Base-by-base conservation (phyloP, 2,888 invertebrate genomes). In the Patella pellucida region DNA sequence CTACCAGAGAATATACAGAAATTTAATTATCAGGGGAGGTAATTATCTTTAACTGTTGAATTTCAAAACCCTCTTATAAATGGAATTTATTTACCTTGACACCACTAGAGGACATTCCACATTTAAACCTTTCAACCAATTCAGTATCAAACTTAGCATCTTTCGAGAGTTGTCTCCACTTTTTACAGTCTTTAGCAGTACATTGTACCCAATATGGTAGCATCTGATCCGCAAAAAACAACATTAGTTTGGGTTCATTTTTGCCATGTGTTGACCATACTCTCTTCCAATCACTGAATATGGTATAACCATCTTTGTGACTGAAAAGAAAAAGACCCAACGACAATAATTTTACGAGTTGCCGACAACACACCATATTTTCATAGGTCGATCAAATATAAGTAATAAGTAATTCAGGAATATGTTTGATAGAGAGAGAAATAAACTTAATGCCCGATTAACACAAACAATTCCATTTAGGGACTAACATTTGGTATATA, bases 191-290 rank as follows among this genome's bases (percentile, higher is more conserved):
- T 2, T 72, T 72, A 15, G 78, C 69, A 14, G 81, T 87, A 83
- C 92, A 92, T 80, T 89, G 87, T 16, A 89, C 82, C 92, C 92
- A 92, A 83, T 86, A 91, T 0, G 91, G 91, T 72, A 91, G 81
- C 51, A 89, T 72, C 71, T 88, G 85, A 76, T 91, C 90, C 1
- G 84, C 85, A 82, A 91, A 88, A 80, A 86, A 91, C 11, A 80
- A 76, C 74, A 84, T 84, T 0, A 91, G 74, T n/a, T 81, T 81
- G 11, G 89, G 83, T 51, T 91, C 90, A 9, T 85, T 84, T 69
- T 85, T 85, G 1, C 88, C 87, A 69, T 89, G 86, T 3, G 82
- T 75, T 15, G 85, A 81, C 91, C 90, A 91, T n/a, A 85, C 73
- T 62, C 85, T 77, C 75, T 88, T 89, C 91, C 91, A 91, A 7